Evolutionary conservation across 2,888 invertebrate species (phyloP), one percentile per base, ranked within the genome.

Genomic region (Drosophila antonietae): DNA sequence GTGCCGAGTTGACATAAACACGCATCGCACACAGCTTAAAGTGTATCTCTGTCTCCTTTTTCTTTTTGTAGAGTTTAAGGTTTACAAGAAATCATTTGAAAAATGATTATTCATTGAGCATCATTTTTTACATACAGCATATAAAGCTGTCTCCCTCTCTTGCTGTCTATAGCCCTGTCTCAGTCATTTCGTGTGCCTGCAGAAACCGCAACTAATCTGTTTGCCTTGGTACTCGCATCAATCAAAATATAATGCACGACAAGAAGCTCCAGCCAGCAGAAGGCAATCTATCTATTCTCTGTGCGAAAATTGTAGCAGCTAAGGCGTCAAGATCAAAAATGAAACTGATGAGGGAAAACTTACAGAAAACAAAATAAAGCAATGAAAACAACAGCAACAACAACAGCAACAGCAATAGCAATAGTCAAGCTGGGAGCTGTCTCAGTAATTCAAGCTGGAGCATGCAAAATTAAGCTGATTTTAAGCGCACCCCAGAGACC

Each of bases 391-490:
- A 46, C 14, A 37, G 18, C 63, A 20, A 18, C 20, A 53, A 28
- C 37, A 69, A 46, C 52, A 20, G 2, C 20, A 20, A 20, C 20
- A 20, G 2, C 20, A 20, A 20, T 20, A 20, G 2, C 20, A 56
- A 51, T 47, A 52, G 56, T 57, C 67, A 56, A 78, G 58, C 57
- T 67, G 70, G 75, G 70, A 69, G 31, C 60, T 63, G 61, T 64
- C 56, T 70, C 58, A 65, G 73, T 74, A 80, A 78, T 73, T 75
- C 75, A 57, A 33, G 51, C 68, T 73, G 63, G 52, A 69, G 70
- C 79, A 86, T 86, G 82, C 82, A 89, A 86, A 86, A 87, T 89
- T 81, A 86, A 88, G 82, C 76, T 75, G 61, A 62, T 64, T 61
- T 73, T 84, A 86, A 86, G 76, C 68, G 70, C 63, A 60, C 86